These are phyloP conservation scores for Vanacampus margaritifer DNA, from an alignment of 2,113 vertebrate species.

Conservation along the genomic window DNA sequence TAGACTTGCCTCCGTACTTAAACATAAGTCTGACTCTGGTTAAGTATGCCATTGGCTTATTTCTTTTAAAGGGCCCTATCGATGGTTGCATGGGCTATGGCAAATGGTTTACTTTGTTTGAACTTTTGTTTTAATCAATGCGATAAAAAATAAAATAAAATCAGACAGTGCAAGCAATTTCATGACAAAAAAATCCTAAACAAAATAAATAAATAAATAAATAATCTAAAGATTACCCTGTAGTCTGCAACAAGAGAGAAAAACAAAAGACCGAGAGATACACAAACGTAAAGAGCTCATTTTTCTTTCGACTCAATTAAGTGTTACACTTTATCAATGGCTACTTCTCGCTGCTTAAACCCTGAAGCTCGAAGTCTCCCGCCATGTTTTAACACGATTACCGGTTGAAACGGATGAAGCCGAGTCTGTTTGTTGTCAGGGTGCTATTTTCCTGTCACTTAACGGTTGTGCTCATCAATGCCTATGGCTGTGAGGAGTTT, in stretches of 20 bases:
- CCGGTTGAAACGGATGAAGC: slow-evolving; percentile 36
- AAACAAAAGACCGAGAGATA: slow-evolving; percentile 15
- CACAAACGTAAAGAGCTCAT: slow-evolving; percentile 26
- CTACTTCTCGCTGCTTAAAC: slow-evolving; percentile 25
- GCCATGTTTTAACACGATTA: slow-evolving; percentile 27
- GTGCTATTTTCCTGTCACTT: slow-evolving; percentile 33
- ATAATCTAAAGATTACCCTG: background rate
- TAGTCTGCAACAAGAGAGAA: slow-evolving; percentile 15
- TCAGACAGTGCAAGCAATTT: no score
- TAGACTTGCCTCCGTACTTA: no score
- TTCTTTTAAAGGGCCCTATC: no score
- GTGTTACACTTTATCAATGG: slow-evolving; percentile 32
- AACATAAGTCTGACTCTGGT: no score
- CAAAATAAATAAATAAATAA: background rate
- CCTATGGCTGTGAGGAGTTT: background rate
- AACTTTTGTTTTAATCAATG: background rate
- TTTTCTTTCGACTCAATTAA: slow-evolving; percentile 42
- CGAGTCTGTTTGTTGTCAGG: slow-evolving; percentile 28
- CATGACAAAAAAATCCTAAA: background rate
- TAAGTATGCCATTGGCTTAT: no score
- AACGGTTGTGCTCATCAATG: slow-evolving; percentile 12
- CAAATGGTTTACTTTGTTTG: background rate
- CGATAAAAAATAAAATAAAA: background rate
- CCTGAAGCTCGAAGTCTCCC: slow-evolving; percentile 27
- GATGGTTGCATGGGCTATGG: no score